Evolutionary conservation across 1,140 invertebrate species (phyloP), one percentile per base, ranked within the genome.

Genomic region (Musca domestica): DNA sequence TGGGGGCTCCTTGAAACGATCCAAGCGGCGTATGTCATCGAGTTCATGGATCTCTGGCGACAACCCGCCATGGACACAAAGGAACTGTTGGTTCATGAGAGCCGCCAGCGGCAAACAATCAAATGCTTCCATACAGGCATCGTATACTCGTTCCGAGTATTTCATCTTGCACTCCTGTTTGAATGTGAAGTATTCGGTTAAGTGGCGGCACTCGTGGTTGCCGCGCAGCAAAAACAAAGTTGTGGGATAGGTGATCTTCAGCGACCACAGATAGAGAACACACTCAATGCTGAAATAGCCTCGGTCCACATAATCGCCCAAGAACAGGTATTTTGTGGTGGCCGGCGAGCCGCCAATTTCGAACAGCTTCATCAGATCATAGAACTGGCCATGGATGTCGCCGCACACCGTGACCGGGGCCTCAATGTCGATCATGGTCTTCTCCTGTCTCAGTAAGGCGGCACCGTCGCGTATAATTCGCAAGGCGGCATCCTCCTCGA

Each of bases 141-240:
- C 96, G 87, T 99, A 99, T 71, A 99, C 95, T 82, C 93, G 90
- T 85, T 98, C 96, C 77, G 96, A 98, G 88, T 99, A 99, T 88
- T 99, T 99, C 85, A 99, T 99, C 90, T 95, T 95, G 94, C 96
- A 99, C 92, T 99, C 97, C 88, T 98, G 95, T 87, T 99, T 99
- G 89, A 99, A 99, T 81, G 97, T 99, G 89, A 99, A 99, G 86
- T 99, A 99, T 88, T 99, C 96, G 84, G 97, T 99, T 83, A 99
- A 91, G 90, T 99, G 97, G 83, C 97, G 91, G 89, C 96, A 99
- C 87, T 99, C 97, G 86, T 99, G 96, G 84, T 99, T 99, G 80
- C 96, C 96, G 84, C 96, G 90, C 84, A 99, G 89, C 83, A 99
- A 89, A 87, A 95, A 98, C 85, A 99, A 90, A 81, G 96, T 98